Percentiles rank a stretch among this genome's conserved stretches.
phyloP scores from a whole-genome alignment of 2,888 invertebrate genomes.

The Heteromyza rotundicornis region DNA sequence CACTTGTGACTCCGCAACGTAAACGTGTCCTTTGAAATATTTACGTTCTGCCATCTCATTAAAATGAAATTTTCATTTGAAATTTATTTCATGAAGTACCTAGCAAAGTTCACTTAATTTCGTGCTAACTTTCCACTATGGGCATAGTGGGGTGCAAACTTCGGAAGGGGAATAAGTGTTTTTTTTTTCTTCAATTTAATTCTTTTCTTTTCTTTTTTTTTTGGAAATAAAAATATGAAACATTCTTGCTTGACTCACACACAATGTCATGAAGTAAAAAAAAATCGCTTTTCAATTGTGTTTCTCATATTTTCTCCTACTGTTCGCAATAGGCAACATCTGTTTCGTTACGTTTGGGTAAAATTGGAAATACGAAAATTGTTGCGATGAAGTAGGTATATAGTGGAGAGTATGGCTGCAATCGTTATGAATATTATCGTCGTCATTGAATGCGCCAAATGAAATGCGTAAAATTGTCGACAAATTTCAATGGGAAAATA shows the following conservation, averaged over 20 bases:
- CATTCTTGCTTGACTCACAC: neutral
- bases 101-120: neutral
- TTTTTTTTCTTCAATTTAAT: too few species aligned
- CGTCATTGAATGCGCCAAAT: neutral
- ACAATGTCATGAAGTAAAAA: neutral
- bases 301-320: neutral
- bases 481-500: neutral
- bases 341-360: neutral
- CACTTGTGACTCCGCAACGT: neutral
- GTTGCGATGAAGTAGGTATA: neutral
- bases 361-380: neutral
- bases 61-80: constrained; percentile 4
- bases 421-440: constrained; percentile 3
- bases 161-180: too few species aligned
- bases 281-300: neutral
- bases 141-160: too few species aligned
- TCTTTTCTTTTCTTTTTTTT: too few species aligned
- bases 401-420: neutral
- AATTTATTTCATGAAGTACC: neutral
- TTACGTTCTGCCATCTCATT: neutral
- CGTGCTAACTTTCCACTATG: neutral
- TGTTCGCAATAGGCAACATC: constrained; percentile 1
- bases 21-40: neutral
- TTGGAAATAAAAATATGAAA: neutral
- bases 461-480: constrained; percentile 3